phyloP scores from a whole-genome alignment of 1,140 invertebrate genomes.

The Drosophila sechellia region DNA sequence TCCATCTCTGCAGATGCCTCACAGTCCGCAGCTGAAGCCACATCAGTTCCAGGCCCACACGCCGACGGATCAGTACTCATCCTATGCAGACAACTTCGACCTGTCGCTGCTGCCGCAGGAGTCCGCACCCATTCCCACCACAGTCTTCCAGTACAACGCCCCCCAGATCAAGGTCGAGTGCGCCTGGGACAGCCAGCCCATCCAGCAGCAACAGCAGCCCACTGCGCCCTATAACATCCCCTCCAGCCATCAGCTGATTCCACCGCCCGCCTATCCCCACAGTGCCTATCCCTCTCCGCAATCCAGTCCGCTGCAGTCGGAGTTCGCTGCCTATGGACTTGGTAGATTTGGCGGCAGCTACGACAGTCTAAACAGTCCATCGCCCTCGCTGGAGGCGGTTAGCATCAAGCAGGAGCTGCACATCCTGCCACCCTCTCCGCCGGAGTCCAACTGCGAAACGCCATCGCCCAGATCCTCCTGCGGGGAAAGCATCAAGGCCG shows the following conservation, averaged over 20 bases:
- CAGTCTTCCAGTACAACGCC: constrained; percentile 76
- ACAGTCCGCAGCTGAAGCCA: constrained; percentile 91
- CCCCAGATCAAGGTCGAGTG: constrained; percentile 81
- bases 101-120: constrained; percentile 89
- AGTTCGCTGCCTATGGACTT: constrained; percentile 64
- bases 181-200: constrained; percentile 66
- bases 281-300: constrained; percentile 80
- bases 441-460: constrained; percentile 83
- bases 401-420: constrained; percentile 83
- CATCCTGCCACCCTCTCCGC: constrained; percentile 82
- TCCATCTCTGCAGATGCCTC: constrained; percentile 90
- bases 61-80: constrained; percentile 86
- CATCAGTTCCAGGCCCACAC: constrained; percentile 56
- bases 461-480: constrained; percentile 75
- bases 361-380: constrained; percentile 77
- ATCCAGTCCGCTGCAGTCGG: constrained; percentile 77
- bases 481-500: constrained; percentile 69
- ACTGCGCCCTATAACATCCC: constrained; percentile 11
- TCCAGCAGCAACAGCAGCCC: constrained; percentile 39
- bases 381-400: constrained; percentile 72
- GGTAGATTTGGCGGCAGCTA: constrained; percentile 59
- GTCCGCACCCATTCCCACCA: constrained; percentile 71
- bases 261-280: constrained; percentile 74
- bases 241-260: constrained; percentile 64
- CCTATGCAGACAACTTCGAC: constrained; percentile 89